Evolutionary conservation across 2,797 vertebrate species (phyloP).

Genomic region (Todus mexicanus): DNA sequence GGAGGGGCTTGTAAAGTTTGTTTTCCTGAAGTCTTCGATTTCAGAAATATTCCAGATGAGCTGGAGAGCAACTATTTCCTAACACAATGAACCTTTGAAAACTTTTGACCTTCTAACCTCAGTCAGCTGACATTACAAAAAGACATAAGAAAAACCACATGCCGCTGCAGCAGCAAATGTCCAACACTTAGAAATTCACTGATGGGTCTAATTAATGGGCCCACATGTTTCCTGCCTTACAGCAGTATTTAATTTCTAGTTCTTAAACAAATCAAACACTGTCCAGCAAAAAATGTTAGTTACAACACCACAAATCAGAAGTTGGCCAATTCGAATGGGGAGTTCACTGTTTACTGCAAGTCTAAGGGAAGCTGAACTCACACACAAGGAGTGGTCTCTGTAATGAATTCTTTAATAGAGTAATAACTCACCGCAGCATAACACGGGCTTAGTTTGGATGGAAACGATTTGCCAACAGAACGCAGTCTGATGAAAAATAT

Average conservation of each 20-base stretch:
- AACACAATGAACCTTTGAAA: not conserved
- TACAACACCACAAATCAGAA: not conserved
- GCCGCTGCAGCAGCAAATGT: not conserved
- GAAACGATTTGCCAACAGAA: not conserved
- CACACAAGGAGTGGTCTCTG: not conserved
- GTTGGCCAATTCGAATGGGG: not conserved
- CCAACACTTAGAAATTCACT: not conserved
- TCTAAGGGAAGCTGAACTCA: not conserved
- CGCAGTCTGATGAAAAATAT: not conserved
- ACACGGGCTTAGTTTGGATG: not conserved
- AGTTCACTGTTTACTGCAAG: not conserved
- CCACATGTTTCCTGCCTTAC: slow-evolving; percentile 10
- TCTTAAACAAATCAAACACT: not conserved
- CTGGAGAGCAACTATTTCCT: not conserved
- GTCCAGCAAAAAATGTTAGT: not conserved
- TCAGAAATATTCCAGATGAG: not conserved
- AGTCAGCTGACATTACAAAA: slow-evolving; percentile 26
- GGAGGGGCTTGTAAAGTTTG: not conserved
- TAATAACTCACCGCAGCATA: not conserved
- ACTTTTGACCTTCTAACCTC: not conserved
- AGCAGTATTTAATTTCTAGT: slow-evolving; percentile 12
- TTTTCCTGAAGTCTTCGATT: not conserved
- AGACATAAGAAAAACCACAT: not conserved
- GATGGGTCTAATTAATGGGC: not conserved
- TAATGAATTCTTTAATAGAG: not conserved